A percentile compares a stretch with the other conserved stretches of the same genome.
Evolutionary conservation across 2,888 invertebrate genomes (phyloP).

Genomic region (Drosophila nigricruria): DNA sequence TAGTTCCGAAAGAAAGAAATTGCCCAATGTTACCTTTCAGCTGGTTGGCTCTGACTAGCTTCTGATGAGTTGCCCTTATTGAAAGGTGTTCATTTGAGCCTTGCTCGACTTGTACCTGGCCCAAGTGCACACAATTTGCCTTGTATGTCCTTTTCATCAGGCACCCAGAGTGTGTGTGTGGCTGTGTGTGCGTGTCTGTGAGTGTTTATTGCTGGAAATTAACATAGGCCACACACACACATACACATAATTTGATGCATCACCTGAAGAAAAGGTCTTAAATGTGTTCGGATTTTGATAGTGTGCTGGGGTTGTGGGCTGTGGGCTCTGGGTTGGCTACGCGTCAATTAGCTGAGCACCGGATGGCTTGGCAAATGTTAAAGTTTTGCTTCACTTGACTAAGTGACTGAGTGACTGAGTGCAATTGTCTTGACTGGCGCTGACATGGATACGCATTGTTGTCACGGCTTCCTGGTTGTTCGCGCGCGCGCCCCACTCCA

Average conservation of each 20-base stretch:
- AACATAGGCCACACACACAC: slow-evolving; percentile 40
- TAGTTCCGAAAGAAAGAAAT: slow-evolving; percentile 54
- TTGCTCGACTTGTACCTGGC: slow-evolving; percentile 36
- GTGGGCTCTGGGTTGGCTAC: slow-evolving; percentile 20
- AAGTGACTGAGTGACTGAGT: slow-evolving; percentile 54
- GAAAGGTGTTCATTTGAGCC: slow-evolving; percentile 66
- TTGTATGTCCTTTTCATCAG: slow-evolving; percentile 50
- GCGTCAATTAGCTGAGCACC: slow-evolving; percentile 61
- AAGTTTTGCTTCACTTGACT: slow-evolving; percentile 71
- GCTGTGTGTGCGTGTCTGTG: slow-evolving; percentile 32
- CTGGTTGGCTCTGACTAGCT: slow-evolving; percentile 36
- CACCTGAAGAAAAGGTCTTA: slow-evolving; percentile 36
- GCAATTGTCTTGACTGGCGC: slow-evolving; percentile 57
- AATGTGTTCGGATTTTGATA: slow-evolving; percentile 18
- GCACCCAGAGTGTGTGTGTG: slow-evolving; percentile 9
- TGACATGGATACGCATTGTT: slow-evolving; percentile 72
- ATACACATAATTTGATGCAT: slow-evolving; percentile 59
- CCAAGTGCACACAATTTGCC: slow-evolving; percentile 72
- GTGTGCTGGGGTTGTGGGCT: slow-evolving; percentile 10
- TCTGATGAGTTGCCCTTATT: slow-evolving; percentile 63
- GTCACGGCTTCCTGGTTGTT: slow-evolving; percentile 67
- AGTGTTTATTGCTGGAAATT: slow-evolving; percentile 58
- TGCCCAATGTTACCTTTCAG: slow-evolving; percentile 70
- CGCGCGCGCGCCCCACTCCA: slow-evolving; percentile 20
- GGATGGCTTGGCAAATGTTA: slow-evolving; percentile 46